Evolutionary conservation across 2,113 vertebrate genomes (phyloP).

Genomic region (Coracopsis vasa): DNA sequence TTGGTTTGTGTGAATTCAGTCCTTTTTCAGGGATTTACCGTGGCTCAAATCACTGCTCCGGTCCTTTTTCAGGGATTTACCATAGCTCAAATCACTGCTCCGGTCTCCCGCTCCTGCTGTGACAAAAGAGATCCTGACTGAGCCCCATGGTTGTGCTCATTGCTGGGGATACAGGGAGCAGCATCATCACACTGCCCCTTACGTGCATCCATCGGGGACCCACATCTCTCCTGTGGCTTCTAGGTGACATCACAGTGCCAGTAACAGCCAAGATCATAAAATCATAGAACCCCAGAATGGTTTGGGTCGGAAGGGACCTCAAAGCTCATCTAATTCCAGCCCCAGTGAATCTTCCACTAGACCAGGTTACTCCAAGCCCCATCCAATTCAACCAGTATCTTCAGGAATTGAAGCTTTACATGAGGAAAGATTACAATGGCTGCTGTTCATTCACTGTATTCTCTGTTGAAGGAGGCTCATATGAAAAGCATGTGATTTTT

Average conservation of each 20-base stretch:
- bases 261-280: not conserved
- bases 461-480: not conserved
- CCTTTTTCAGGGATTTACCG: not conserved
- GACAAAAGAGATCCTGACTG: not conserved
- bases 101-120: not conserved
- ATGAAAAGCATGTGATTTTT: not conserved
- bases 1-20: not conserved
- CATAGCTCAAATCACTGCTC: not conserved
- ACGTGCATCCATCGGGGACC: fast-evolving
- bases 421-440: not conserved
- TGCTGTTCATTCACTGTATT: not conserved
- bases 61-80: not conserved
- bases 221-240: not conserved
- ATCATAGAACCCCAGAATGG: not conserved
- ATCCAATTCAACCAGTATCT: not conserved
- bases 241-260: fast-evolving
- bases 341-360: not conserved
- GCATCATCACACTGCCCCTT: fast-evolving
- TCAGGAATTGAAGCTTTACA: not conserved
- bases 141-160: fast-evolving
- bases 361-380: not conserved
- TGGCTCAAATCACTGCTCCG: not conserved
- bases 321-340: not conserved
- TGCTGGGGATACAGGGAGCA: not conserved
- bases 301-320: not conserved